A percentile compares a stretch with the other conserved stretches of the same genome.
Evolutionary conservation across 2,888 invertebrate species (phyloP).

Genomic region (Hofmannophila pseudospretella): DNA sequence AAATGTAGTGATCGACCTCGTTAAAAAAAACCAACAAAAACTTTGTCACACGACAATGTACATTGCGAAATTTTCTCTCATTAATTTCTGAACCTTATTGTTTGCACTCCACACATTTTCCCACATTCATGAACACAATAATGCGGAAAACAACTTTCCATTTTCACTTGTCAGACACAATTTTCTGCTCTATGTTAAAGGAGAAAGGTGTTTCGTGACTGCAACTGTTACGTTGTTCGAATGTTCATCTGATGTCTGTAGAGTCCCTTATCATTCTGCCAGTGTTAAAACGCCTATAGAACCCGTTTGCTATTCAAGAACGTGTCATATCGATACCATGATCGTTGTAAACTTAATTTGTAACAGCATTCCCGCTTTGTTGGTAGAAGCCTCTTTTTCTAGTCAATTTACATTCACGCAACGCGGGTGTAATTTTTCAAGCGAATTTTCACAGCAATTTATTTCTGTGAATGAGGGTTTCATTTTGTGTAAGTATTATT

Average conservation of each 20-base stretch:
- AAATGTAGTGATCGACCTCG: too few species aligned
- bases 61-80: conserved; percentile 34
- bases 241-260: conserved; percentile 18
- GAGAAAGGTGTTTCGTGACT: conserved; percentile 1
- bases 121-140: conserved; percentile 36
- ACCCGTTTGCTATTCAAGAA: conserved; percentile 10
- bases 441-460: too few species aligned
- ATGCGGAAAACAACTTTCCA: conserved; percentile 13
- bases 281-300: conserved; percentile 11
- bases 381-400: not conserved
- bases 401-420: not conserved
- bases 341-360: conserved; percentile 13
- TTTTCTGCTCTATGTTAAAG: conserved; percentile 4
- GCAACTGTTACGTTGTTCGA: not conserved
- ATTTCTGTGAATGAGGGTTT: too few species aligned
- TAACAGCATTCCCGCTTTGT: conserved; percentile 3
- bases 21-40: conserved; percentile 33
- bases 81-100: conserved; percentile 35
- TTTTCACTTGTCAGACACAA: not conserved
- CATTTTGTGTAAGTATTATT: too few species aligned
- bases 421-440: too few species aligned
- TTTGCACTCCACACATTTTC: conserved; percentile 28
- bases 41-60: conserved; percentile 22
- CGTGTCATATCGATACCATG: conserved; percentile 10
- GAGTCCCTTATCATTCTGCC: conserved; percentile 20